Conservation (phyloP, 2,113 vertebrate genomes). For the Poeciliopsis turrubarensis region DNA sequence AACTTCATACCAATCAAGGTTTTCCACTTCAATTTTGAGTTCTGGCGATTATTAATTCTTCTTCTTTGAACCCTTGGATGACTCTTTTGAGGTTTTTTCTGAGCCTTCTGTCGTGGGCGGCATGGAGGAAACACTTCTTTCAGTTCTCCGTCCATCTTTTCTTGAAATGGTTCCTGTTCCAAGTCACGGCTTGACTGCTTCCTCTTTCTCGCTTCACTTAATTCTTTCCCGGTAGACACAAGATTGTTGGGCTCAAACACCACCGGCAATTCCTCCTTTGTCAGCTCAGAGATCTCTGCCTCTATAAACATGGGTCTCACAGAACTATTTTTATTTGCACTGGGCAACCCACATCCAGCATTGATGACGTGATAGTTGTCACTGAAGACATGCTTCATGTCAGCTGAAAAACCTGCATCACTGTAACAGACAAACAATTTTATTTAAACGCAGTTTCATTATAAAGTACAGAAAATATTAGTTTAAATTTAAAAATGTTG, state of each 20-base stretch:
- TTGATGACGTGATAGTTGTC: background rate
- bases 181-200: background rate
- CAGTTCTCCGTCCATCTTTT: background rate
- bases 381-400: slow-evolving; percentile 18
- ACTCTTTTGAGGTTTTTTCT: background rate
- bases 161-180: background rate
- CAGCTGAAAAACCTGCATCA: slow-evolving; percentile 33
- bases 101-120: no score
- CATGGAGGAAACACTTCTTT: no score
- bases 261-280: rapidly evolving
- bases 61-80: background rate
- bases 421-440: slow-evolving; percentile 11
- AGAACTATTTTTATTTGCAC: background rate
- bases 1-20: background rate
- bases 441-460: background rate
- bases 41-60: background rate
- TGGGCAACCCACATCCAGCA: background rate
- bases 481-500: background rate
- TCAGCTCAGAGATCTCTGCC: rapidly evolving
- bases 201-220: background rate
- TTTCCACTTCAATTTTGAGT: no score
- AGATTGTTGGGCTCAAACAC: background rate
- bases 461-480: background rate
- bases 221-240: background rate
- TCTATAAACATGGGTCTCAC: slow-evolving; percentile 16